These are phyloP conservation scores for Drosophila borborema DNA, from an alignment of 2,888 invertebrate species.

Conservation along the genomic window DNA sequence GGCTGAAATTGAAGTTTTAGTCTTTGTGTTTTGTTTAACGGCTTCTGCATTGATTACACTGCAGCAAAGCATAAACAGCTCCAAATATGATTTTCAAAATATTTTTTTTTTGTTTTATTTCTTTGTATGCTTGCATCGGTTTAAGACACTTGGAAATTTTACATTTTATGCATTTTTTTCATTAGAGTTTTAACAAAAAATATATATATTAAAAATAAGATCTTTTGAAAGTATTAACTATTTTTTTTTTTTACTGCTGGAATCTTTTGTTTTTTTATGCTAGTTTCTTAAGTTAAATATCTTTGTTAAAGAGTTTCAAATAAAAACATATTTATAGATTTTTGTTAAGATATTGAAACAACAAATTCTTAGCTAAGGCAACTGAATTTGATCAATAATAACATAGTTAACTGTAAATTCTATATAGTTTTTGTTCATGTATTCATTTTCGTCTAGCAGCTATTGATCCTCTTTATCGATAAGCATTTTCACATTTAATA, in stretches of 20 bases:
- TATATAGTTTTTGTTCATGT: neutral
- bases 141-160: constrained; percentile 37
- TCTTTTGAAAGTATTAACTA: constrained; percentile 4
- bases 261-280: constrained; percentile 13
- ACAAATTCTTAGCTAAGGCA: constrained; percentile 7
- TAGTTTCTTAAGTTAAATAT: neutral
- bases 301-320: neutral
- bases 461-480: constrained; percentile 1
- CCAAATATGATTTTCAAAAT: constrained; percentile 36
- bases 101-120: constrained; percentile 10
- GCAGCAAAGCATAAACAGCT: constrained; percentile 18
- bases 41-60: constrained; percentile 40
- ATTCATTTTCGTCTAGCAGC: neutral
- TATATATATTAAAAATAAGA: neutral
- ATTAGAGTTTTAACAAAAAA: constrained; percentile 20
- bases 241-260: constrained; percentile 7
- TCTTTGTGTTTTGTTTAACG: neutral
- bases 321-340: neutral
- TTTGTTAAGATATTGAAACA: neutral
- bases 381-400: constrained; percentile 2
- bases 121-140: constrained; percentile 9
- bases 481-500: constrained; percentile 20
- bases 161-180: constrained; percentile 29
- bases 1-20: constrained; percentile 17
- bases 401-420: neutral